phyloP scores from a whole-genome alignment of 2,113 vertebrate genomes.

The Micronisus gabar region DNA sequence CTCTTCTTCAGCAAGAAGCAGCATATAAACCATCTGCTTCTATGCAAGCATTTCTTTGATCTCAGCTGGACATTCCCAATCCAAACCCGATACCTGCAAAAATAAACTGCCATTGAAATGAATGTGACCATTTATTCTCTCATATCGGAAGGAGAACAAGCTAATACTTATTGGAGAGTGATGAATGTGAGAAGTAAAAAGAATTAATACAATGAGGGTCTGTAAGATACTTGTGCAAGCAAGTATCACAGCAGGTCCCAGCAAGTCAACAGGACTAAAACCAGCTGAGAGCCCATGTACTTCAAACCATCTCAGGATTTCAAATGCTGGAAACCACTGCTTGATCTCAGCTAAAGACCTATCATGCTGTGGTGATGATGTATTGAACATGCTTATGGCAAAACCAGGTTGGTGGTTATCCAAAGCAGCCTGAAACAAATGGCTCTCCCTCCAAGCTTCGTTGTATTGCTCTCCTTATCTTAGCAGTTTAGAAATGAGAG shows the following conservation, averaged over 20 bases:
- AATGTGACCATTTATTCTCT: not conserved
- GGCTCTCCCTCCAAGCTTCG: not conserved
- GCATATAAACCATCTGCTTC: not conserved
- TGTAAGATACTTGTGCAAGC: not conserved
- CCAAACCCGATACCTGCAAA: not conserved
- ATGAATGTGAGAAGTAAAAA: not conserved
- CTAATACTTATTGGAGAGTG: not conserved
- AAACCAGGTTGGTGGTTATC: not conserved
- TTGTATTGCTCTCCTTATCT: not conserved
- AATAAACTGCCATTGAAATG: not conserved
- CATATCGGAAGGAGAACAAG: not conserved
- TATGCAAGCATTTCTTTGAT: not conserved
- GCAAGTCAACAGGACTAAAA: not conserved
- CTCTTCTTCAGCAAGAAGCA: not conserved
- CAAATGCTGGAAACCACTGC: not conserved
- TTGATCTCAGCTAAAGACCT: not conserved
- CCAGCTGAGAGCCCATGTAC: not conserved
- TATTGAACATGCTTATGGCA: not conserved
- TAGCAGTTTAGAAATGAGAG: not conserved
- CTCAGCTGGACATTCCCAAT: not conserved
- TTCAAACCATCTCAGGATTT: not conserved
- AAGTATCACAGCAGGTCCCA: not conserved
- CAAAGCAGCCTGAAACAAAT: not conserved
- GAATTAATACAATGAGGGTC: accelerated
- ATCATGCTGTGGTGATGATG: not conserved